Evolutionary conservation across 2,888 invertebrate species (phyloP).

Genomic region (Thera obeliscata): DNA sequence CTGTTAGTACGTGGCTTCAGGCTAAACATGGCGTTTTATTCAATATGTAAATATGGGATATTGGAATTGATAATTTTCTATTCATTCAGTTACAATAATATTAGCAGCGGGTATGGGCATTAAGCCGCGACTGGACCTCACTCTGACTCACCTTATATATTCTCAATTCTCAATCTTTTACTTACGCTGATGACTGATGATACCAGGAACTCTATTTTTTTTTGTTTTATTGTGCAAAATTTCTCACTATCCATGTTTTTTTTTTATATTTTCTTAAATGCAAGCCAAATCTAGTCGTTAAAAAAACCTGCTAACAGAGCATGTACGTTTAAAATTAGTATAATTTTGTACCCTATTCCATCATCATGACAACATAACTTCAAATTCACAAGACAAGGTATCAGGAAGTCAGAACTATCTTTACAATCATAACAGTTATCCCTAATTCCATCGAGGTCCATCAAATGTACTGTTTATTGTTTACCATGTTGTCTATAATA

Average conservation of each 20-base stretch:
- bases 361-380: too few species aligned
- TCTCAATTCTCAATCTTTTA: too few species aligned
- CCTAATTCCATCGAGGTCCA: slow-evolving; percentile 8
- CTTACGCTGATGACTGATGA: too few species aligned
- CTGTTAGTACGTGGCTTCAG: slow-evolving; percentile 6
- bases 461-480: slow-evolving; percentile 9
- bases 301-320: background rate
- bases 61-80: too few species aligned
- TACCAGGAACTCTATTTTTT: too few species aligned
- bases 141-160: too few species aligned
- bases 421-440: slow-evolving; percentile 8
- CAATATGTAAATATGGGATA: background rate
- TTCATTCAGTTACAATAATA: too few species aligned
- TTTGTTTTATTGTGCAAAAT: too few species aligned
- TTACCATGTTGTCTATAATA: slow-evolving; percentile 9
- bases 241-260: too few species aligned
- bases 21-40: background rate
- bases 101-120: too few species aligned
- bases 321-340: background rate
- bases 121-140: too few species aligned
- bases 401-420: slow-evolving; percentile 4
- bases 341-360: background rate
- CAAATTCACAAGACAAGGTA: background rate
- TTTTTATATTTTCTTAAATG: too few species aligned
- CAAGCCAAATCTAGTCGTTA: background rate